Evolutionary conservation across 1,140 invertebrate genomes (phyloP).

Genomic region (Homarus americanus): DNA sequence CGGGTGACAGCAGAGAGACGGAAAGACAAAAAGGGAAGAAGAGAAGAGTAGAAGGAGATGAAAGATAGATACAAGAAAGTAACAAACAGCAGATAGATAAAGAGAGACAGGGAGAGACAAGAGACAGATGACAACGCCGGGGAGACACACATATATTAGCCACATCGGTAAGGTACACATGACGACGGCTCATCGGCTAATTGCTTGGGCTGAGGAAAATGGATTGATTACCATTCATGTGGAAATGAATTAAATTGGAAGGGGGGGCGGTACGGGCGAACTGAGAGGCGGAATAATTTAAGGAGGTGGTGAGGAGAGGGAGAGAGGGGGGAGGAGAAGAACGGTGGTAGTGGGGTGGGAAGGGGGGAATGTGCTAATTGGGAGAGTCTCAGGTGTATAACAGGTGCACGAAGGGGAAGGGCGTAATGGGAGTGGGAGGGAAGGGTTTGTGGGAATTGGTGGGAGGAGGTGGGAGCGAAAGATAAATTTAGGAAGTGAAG

Average conservation of each 20-base stretch:
- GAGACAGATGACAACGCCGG: no score
- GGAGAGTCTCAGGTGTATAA: not conserved
- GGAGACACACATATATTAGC: not conserved
- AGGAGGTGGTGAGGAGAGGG: not conserved
- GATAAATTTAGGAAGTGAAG: not conserved
- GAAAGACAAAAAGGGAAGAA: no score
- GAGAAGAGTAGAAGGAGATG: no score
- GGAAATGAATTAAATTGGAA: slow-evolving; percentile 4
- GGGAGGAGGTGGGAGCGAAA: not conserved
- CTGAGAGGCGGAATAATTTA: not conserved
- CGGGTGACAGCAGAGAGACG: no score
- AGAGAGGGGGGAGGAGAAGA: not conserved
- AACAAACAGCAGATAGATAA: not conserved
- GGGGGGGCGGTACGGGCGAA: not conserved
- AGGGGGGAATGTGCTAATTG: not conserved
- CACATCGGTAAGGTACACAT: not conserved
- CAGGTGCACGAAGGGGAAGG: not conserved
- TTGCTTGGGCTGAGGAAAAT: not conserved
- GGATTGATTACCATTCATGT: not conserved
- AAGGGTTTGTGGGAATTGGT: not conserved
- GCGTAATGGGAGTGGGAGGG: not conserved
- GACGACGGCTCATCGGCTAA: not conserved
- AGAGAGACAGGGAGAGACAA: not conserved
- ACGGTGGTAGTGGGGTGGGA: not conserved
- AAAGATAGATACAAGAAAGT: not conserved